phyloP scores from a whole-genome alignment of 2,797 vertebrate species.

The Onychomys torridus region DNA sequence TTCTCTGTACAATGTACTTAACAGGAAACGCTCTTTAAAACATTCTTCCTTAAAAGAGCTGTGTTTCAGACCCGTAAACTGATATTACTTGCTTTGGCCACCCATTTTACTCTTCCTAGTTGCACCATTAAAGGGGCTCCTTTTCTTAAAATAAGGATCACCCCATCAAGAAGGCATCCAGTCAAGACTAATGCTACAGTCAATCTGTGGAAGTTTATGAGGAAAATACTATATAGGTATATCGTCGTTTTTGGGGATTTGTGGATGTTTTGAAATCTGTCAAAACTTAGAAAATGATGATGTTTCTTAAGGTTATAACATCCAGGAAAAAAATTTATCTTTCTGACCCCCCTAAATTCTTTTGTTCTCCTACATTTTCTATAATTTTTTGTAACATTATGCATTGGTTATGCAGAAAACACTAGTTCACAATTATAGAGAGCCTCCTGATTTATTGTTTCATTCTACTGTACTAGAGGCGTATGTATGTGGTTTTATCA shows the following conservation, averaged over 20 bases:
- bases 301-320: constrained; percentile 43
- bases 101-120: background rate
- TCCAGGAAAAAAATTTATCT: background rate
- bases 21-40: background rate
- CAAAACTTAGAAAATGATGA: background rate
- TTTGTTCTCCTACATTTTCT: background rate
- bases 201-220: background rate
- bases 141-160: background rate
- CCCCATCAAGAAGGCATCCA: background rate
- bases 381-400: background rate
- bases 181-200: background rate
- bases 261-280: background rate
- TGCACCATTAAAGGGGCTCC: background rate
- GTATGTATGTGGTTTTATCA: constrained; percentile 10
- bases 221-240: background rate
- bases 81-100: background rate
- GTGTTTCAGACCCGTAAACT: background rate
- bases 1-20: background rate
- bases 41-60: background rate
- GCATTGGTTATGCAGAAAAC: constrained; percentile 30
- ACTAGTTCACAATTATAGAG: background rate
- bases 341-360: constrained; percentile 23
- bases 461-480: background rate
- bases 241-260: background rate
- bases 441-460: background rate